These are phyloP conservation scores for Probosciger aterrimus DNA, from an alignment of 2,113 vertebrate species.

Conservation along the genomic window DNA sequence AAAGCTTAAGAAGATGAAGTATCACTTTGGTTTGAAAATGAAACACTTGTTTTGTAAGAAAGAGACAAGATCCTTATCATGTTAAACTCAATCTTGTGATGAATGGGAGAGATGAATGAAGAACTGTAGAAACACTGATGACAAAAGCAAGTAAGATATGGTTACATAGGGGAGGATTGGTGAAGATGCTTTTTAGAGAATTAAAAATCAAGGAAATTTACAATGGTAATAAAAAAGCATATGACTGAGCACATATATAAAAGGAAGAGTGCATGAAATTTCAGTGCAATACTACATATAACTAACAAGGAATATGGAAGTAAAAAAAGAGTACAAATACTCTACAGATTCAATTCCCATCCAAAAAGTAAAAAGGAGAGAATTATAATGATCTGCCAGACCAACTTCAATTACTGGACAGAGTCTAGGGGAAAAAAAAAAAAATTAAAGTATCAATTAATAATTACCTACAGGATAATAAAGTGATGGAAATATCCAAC, in stretches of 20 bases:
- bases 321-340: not conserved
- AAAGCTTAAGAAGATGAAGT: not conserved
- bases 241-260: not conserved
- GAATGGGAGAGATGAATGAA: not conserved
- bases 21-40: not conserved
- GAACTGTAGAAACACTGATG: not conserved
- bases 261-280: not conserved
- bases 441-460: not conserved
- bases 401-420: not conserved
- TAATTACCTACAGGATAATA: not conserved
- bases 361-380: not conserved
- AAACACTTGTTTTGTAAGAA: not conserved
- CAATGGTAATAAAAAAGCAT: not conserved
- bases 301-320: not conserved
- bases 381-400: not conserved
- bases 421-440: not conserved
- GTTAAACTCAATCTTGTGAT: not conserved
- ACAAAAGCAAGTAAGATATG: not conserved
- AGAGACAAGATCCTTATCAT: not conserved
- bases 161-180: not conserved
- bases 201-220: not conserved
- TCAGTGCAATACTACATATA: not conserved
- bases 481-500: not conserved
- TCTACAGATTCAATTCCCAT: not conserved
- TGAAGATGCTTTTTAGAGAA: not conserved